Conservation (phyloP, 2,888 invertebrate species). For the Microctonus brassicae region DNA sequence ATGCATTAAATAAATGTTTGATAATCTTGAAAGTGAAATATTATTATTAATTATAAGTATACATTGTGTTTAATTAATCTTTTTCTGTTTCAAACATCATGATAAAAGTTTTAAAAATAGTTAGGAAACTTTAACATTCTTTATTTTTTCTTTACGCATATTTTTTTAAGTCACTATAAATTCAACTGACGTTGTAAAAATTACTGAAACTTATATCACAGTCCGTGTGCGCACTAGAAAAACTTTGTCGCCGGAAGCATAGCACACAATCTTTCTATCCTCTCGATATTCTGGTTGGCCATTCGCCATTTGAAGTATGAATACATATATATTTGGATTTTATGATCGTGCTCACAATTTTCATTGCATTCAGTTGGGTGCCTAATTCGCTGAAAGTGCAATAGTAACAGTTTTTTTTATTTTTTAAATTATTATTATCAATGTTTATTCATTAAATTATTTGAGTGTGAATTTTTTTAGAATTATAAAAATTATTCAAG, state of each 20-base stretch:
- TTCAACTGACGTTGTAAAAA: constrained; percentile 25
- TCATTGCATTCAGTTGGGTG: constrained; percentile 1
- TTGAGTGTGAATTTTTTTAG: no score
- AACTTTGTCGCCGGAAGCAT: constrained; percentile 35
- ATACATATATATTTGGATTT: constrained; percentile 7
- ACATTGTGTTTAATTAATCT: no score
- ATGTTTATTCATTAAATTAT: not conserved
- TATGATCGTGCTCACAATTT: constrained; percentile 21
- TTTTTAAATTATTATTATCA: no score
- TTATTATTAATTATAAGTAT: no score
- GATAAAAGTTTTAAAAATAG: not conserved
- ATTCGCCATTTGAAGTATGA: constrained; percentile 39
- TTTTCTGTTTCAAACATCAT: not conserved
- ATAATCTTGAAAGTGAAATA: no score
- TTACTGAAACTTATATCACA: constrained; percentile 19
- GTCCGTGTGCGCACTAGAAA: not conserved
- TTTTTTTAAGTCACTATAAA: constrained; percentile 20
- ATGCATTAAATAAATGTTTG: no score
- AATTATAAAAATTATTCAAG: no score
- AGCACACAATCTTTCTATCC: constrained; percentile 40
- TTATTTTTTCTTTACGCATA: constrained; percentile 5
- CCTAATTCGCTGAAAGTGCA: not conserved
- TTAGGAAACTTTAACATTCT: not conserved
- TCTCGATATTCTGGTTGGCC: constrained; percentile 36
- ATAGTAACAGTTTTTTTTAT: not conserved